Evolutionary conservation across 2,113 vertebrate species (phyloP).

Genomic region (Python bivittatus): DNA sequence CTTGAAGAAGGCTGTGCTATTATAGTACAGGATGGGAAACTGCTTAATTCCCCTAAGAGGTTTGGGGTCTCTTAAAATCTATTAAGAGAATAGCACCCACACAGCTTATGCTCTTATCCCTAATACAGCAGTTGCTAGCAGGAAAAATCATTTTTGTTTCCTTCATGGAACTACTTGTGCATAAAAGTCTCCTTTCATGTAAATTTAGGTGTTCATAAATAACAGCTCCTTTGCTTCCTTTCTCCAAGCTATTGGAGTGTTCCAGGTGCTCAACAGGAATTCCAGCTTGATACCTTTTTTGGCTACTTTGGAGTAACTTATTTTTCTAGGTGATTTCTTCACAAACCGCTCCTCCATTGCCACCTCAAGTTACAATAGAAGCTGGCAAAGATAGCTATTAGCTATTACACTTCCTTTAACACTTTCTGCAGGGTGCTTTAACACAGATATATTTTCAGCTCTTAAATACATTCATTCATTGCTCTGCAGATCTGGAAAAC

Average conservation of each 20-base stretch:
- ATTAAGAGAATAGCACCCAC: background rate
- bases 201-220: background rate
- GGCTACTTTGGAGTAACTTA: conserved; percentile 48
- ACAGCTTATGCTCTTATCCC: background rate
- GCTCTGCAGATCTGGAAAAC: background rate
- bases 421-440: background rate
- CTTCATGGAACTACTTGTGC: background rate
- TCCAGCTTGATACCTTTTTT: conserved; percentile 28
- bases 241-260: conserved; percentile 32
- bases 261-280: conserved; percentile 26
- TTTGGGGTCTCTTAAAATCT: background rate
- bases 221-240: background rate
- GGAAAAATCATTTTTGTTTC: background rate
- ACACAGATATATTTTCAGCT: conserved; percentile 2
- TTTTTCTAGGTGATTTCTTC: conserved; percentile 47
- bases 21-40: background rate
- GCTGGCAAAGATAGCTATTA: background rate
- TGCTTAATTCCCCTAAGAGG: background rate
- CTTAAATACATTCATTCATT: background rate
- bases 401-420: conserved; percentile 20
- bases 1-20: background rate
- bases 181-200: background rate
- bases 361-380: conserved; percentile 10
- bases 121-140: background rate
- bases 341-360: conserved; percentile 15